Evolutionary conservation across 2,113 vertebrate genomes (phyloP), one percentile per base, ranked within the genome.

Genomic region (Petrocephalus zakoni): DNA sequence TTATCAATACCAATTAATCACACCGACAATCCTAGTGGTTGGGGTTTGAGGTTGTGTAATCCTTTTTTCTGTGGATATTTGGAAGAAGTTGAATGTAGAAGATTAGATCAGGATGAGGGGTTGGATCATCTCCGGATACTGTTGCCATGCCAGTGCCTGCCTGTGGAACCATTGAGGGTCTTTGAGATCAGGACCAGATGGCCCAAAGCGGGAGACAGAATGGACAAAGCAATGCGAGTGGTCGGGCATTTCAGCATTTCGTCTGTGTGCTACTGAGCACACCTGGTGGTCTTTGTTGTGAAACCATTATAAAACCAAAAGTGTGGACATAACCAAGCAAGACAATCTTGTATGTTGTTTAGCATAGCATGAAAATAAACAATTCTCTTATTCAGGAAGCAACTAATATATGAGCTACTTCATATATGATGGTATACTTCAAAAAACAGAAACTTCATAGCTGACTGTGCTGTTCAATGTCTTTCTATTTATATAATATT

Each of bases 181-280:
- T 83, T 19, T 46, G 37, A 83, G 81, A 83, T 49, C 81, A 83
- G 81, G 81, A 49, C 81, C 81, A 83, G 81, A 83, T 83, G 81
- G 81, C 46, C 42, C 46, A 47, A 83, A 83, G 81, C 42, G 46
- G 81, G 81, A 83, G 46, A 83, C 47, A n/a, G 81, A 46, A 37
- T 10, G 42, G 1, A 81, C 75, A 81, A 81, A 83, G 46, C 46
- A 49, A 83, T 83, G 46, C 17, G 9, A 22, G 49, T 83, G 81
- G 81, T n/a, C 81, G n/a, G 42, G 81, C 37, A 49, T 46, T n/a
- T 46, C 81, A 83, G 46, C 34, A 49, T 22, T 83, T 75, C 34
- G 25, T 17, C 29, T 37, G 68, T 53, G 13, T 75, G 68, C 29
- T 75, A 17, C 15, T 75, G 68, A 37, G 34, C 34, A 37, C 68